Base-by-base conservation (phyloP, 2,113 vertebrate species). In the Bujurquina vittata region DNA sequence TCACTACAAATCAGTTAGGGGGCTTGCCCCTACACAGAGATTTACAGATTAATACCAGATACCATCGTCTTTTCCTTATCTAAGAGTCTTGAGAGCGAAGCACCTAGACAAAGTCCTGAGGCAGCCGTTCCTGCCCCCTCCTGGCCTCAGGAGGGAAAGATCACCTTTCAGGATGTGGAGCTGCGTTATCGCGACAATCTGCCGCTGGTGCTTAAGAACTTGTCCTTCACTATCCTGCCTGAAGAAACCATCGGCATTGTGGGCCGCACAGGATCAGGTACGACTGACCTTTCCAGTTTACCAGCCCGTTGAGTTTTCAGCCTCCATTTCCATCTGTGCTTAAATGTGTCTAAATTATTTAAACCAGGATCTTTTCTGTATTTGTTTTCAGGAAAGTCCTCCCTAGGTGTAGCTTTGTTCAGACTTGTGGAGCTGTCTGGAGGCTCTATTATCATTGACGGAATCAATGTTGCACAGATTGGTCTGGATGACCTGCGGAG, bases 191-290 rank as follows among this genome's bases (percentile, higher is more conserved):
- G 93, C 10, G 88, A 94, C 6, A 75, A 91, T 77, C 94, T 96
- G 77, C 96, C 95, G 0, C 88, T 96, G 73, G 96, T 95, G 55
- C 94, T 97, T 12, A 96, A 96, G 88, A 94, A 89, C 35, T 88
- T 97, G 37, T 94, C 95, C 58, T 96, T 97, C 87, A 93, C 63
- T 56, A 88, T 97, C 84, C 83, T 84, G 67, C 94, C 96, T 29
- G 92, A 95, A 37, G 96, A 96, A 91, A 96, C 94, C 49, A 89
- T 97, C 10, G 96, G 96, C 80, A 96, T 97, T 26, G 96, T 97
- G 59, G 96, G 96, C 52, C 95, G 96, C 65, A 96, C 96, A 4
- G 96, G 96, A 72, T 96, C 96, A 94, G 96, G 96, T 96, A 91
- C 8, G 26, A 40, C 60, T 81, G 80, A 75, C 43, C 60, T 57